Evolutionary conservation across 2,797 vertebrate genomes (phyloP).

Genomic region (Avahi laniger): DNA sequence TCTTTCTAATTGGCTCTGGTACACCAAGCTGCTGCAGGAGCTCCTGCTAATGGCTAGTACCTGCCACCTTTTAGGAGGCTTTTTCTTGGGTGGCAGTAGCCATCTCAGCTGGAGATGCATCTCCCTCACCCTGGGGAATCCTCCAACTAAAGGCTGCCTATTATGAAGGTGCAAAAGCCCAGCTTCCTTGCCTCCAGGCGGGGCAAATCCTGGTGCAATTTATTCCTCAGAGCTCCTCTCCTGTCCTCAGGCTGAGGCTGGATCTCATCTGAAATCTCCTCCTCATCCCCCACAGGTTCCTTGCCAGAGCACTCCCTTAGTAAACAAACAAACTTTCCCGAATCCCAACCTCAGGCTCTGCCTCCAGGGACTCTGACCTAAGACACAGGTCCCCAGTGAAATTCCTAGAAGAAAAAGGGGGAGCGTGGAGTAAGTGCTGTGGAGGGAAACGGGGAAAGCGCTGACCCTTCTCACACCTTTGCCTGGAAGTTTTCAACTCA

Average conservation of each 20-base stretch:
- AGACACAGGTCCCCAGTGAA: background rate
- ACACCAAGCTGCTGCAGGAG: no score
- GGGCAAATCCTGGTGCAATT: background rate
- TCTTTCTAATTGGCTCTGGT: background rate
- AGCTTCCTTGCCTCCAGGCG: background rate
- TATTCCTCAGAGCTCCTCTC: no score
- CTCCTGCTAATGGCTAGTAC: no score
- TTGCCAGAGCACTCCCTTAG: background rate
- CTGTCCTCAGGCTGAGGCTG: background rate
- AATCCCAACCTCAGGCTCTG: background rate
- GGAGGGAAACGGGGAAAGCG: background rate
- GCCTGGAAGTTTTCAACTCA: background rate
- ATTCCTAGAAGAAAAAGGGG: background rate
- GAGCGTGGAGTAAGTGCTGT: accelerated
- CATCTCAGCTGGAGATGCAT: background rate
- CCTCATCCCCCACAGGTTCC: background rate
- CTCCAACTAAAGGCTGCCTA: background rate
- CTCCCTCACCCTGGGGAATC: background rate
- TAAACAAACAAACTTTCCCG: background rate
- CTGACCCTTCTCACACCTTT: accelerated
- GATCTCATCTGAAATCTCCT: background rate
- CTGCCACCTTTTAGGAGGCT: accelerated
- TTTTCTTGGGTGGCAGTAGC: background rate
- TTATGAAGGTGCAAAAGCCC: background rate
- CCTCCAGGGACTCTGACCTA: background rate